A percentile compares a stretch with the other conserved stretches of the same genome.
Conservation (phyloP, 2,888 invertebrate genomes). For the Chrysina gloriosa region DNA sequence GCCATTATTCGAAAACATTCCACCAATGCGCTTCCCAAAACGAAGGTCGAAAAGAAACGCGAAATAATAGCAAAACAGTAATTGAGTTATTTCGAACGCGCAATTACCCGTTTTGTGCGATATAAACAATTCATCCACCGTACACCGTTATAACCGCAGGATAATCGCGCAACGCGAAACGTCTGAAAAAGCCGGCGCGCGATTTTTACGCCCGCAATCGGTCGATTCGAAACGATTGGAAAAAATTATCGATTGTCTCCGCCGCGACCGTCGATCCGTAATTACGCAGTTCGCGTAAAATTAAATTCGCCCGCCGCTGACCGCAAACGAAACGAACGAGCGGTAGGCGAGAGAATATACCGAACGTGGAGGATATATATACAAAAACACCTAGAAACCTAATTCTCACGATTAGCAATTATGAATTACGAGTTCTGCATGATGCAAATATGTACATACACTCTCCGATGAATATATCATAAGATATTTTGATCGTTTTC, state of each 20-base stretch:
- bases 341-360: background rate
- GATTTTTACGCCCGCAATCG: background rate
- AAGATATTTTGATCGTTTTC: background rate
- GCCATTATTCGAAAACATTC: no score
- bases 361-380: background rate
- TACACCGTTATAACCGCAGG: background rate
- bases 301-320: background rate
- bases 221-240: background rate
- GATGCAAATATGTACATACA: background rate
- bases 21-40: no score
- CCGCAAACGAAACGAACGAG: background rate
- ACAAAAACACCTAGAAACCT: conserved; percentile 22
- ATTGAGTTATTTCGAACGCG: conserved; percentile 18
- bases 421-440: background rate
- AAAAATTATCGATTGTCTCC: background rate
- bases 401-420: conserved; percentile 27
- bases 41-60: background rate
- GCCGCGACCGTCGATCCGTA: background rate
- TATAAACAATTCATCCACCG: conserved; percentile 3
- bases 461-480: background rate
- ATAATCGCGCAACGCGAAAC: background rate
- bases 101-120: conserved; percentile 4
- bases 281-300: background rate
- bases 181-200: background rate
- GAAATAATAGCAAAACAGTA: background rate